phyloP scores from a whole-genome alignment of 2,113 vertebrate species.

The Peromyscus maniculatus region DNA sequence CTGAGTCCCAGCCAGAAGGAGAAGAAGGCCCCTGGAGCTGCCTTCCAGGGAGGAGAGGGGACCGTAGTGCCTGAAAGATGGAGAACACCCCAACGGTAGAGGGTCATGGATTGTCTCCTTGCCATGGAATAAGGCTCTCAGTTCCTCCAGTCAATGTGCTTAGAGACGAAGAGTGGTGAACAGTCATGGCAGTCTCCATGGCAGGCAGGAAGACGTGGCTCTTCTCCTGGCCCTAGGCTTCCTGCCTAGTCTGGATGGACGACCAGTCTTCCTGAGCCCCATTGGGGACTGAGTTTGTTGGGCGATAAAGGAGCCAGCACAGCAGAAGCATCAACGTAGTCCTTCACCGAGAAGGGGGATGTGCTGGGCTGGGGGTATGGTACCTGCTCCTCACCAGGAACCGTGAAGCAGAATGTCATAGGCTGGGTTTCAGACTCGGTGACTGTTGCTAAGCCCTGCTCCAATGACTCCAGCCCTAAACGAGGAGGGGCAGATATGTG shows the following conservation, averaged over 20 bases:
- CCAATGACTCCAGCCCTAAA: neutral
- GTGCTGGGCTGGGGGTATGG: rapidly evolving
- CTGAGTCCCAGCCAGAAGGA: neutral
- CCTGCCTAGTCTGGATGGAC: neutral
- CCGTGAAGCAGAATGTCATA: neutral
- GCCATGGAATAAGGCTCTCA: rapidly evolving
- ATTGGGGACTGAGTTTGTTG: neutral
- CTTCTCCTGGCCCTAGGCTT: no score
- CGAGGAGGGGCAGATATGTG: neutral
- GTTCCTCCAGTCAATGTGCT: neutral
- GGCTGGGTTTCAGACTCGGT: neutral
- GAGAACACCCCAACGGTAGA: neutral
- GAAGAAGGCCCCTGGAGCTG: neutral
- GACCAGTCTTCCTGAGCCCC: neutral
- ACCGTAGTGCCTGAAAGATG: neutral
- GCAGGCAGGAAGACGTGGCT: no score
- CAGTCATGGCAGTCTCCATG: rapidly evolving
- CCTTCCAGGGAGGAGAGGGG: neutral
- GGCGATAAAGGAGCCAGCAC: neutral
- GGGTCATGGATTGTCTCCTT: no score
- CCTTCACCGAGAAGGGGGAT: neutral
- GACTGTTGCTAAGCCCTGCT: neutral
- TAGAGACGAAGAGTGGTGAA: neutral
- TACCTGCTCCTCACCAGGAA: neutral
- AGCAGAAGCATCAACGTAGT: neutral